Evolutionary conservation across 2,113 vertebrate species (phyloP).

Genomic region (Sciurus niger): DNA sequence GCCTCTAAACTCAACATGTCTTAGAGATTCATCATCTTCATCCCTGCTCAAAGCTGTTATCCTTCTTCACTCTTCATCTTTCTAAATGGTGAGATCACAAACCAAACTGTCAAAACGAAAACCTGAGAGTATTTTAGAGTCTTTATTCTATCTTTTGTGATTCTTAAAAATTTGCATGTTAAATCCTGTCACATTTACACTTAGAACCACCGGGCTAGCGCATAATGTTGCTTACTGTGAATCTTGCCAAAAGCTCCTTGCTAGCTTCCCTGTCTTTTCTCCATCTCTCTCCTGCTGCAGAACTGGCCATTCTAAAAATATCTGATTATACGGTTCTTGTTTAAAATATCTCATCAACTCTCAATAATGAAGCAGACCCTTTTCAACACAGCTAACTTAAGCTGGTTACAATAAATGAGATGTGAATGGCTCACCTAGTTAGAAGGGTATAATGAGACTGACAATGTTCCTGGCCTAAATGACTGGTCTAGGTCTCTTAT

Average conservation of each 20-base stretch:
- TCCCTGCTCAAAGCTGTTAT: background rate
- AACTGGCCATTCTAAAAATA: background rate
- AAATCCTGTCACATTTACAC: background rate
- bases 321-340: background rate
- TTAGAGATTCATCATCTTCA: background rate
- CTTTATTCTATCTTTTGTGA: background rate
- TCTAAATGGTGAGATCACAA: background rate
- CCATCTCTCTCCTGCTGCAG: background rate
- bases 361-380: background rate
- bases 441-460: rapidly evolving
- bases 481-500: background rate
- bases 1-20: background rate
- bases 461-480: background rate
- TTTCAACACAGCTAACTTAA: background rate
- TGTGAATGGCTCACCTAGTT: background rate
- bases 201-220: background rate
- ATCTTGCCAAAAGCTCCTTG: background rate
- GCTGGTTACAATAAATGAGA: background rate
- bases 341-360: background rate
- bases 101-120: background rate
- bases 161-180: background rate
- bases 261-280: background rate
- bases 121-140: background rate
- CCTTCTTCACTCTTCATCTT: background rate
- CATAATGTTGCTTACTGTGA: background rate